Evolutionary conservation across 2,797 vertebrate species (phyloP).

Genomic region (Discoglossus pictus): DNA sequence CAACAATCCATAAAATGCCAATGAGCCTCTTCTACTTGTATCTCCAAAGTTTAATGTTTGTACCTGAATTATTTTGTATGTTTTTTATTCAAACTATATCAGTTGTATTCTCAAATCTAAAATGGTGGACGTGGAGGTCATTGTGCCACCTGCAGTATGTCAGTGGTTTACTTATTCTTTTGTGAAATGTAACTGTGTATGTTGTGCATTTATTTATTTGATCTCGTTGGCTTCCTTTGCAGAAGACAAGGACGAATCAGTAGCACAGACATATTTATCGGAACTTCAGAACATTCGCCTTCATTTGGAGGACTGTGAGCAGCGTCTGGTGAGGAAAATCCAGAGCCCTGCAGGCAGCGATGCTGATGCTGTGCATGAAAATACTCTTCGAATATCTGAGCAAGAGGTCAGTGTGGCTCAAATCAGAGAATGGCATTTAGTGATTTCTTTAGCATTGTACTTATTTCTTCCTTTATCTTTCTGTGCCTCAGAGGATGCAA

Average conservation of each 20-base stretch:
- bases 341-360: conserved; percentile 70
- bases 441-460: rapidly evolving
- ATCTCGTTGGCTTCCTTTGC: conserved; percentile 39
- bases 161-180: too few species aligned
- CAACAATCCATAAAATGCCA: too few species aligned
- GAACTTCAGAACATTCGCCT: conserved; percentile 86
- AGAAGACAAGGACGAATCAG: conserved; percentile 93
- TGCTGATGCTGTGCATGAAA: conserved; percentile 68
- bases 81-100: too few species aligned
- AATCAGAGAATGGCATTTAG: background rate
- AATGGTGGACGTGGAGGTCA: too few species aligned
- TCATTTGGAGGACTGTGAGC: conserved; percentile 82
- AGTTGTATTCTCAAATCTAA: too few species aligned
- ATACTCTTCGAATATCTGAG: conserved; percentile 76
- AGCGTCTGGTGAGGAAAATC: conserved; percentile 76
- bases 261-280: conserved; percentile 82
- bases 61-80: too few species aligned
- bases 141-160: too few species aligned
- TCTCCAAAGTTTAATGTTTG: too few species aligned
- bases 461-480: background rate
- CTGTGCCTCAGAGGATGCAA: conserved; percentile 70
- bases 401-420: conserved; percentile 80
- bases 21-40: too few species aligned
- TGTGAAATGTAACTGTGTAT: too few species aligned
- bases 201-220: too few species aligned